A percentile compares a stretch with the other conserved stretches of the same genome.
phyloP scores from a whole-genome alignment of 1,140 invertebrate genomes.

The Micrasema longulum region DNA sequence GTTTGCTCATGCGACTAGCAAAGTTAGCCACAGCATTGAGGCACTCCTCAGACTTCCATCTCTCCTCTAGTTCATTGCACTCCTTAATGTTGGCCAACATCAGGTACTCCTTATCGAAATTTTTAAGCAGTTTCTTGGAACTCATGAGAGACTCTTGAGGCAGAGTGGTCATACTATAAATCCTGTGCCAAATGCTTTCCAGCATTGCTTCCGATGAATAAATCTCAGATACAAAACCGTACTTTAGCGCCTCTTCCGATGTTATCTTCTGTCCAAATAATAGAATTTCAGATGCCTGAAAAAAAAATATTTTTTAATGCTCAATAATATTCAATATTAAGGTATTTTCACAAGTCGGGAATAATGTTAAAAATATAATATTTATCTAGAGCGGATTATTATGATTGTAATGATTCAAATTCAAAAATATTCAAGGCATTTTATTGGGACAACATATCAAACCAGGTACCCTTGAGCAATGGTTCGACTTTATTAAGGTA shows the following conservation, averaged over 20 bases:
- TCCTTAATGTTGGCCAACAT: conserved; percentile 70
- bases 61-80: conserved; percentile 68
- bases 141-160: conserved; percentile 68
- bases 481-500: too few species aligned
- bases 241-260: conserved; percentile 78
- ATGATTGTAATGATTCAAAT: not conserved
- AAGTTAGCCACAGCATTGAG: conserved; percentile 35
- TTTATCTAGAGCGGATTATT: too few species aligned
- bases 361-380: too few species aligned
- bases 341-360: too few species aligned
- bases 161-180: conserved; percentile 67
- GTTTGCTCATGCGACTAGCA: conserved; percentile 39
- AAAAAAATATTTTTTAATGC: too few species aligned
- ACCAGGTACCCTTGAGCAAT: too few species aligned
- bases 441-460: too few species aligned
- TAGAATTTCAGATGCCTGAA: conserved; percentile 61
- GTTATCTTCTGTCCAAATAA: conserved; percentile 83
- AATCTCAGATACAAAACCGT: conserved; percentile 80
- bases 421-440: not conserved
- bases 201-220: conserved; percentile 70
- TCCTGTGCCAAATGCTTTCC: conserved; percentile 70
- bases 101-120: conserved; percentile 62
- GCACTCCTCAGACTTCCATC: conserved; percentile 72
- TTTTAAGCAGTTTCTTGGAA: conserved; percentile 70
- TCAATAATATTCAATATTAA: not conserved